A percentile compares a stretch with the other conserved stretches of the same genome.
phyloP scores from a whole-genome alignment of 92 coral and sea anemone genomes.

The Parazoanthus swiftii region DNA sequence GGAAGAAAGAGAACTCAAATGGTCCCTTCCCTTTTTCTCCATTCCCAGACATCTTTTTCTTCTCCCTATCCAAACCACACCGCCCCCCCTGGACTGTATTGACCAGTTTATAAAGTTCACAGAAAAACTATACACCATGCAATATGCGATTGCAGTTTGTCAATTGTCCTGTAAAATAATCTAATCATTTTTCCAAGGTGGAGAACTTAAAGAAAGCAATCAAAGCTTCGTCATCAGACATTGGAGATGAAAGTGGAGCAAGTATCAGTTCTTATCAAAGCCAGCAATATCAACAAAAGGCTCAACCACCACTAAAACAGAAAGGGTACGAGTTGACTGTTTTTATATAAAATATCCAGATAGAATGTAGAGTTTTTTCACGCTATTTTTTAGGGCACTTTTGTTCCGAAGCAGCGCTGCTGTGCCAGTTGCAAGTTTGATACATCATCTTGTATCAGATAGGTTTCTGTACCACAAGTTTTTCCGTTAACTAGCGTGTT shows the following conservation, averaged over 20 bases:
- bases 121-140: too few species aligned
- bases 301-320: slow-evolving; percentile 73
- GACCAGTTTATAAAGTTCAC: too few species aligned
- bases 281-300: slow-evolving; percentile 89
- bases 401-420: not conserved
- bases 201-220: slow-evolving; percentile 92
- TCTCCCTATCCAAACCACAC: not conserved
- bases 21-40: too few species aligned
- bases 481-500: too few species aligned
- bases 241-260: slow-evolving; percentile 78
- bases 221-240: slow-evolving; percentile 95
- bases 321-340: slow-evolving; percentile 64
- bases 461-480: too few species aligned
- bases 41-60: too few species aligned
- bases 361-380: too few species aligned
- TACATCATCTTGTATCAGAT: too few species aligned
- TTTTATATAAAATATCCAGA: not conserved
- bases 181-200: slow-evolving; percentile 53
- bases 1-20: too few species aligned
- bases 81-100: too few species aligned
- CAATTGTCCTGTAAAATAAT: not conserved
- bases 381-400: not conserved
- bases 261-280: slow-evolving; percentile 78
- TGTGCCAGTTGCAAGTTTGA: too few species aligned
- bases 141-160: not conserved